Base-by-base conservation (phyloP, 2,113 vertebrate genomes). In the Cottus gobio region DNA sequence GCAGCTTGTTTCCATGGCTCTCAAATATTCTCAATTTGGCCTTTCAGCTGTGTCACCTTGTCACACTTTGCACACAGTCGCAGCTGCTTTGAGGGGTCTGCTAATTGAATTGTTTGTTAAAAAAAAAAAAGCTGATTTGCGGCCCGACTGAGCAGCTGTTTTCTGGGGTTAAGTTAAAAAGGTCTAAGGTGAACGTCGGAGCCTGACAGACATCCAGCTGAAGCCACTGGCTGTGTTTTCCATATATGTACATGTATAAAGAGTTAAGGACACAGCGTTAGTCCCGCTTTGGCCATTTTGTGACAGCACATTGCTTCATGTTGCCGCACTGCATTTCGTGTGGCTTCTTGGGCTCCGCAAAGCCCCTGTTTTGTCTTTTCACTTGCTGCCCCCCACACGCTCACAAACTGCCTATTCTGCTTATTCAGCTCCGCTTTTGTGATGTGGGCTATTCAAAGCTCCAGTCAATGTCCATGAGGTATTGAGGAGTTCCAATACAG, bases 341-440 rank as follows among this genome's bases (percentile, higher is more conserved):
- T 85, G 75, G 73, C 76, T 75, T 79, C 69, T 61, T 56, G 3
- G 79, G 77, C 75, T 71, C 88, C 66, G 80, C 80, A 86, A 85
- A 89, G 75, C 75, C 81, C 62, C 57, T 77, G 52, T 83, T 87
- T 77, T 83, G 69, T 88, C 75, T 77, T 75, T 89, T 74, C 76
- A 79, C 67, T 62, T 24, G 36, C 72, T 90, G 85, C 75, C 85
- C 87, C 83, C 87, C 82, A 69, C 86, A 87, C 64, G 80, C 81
- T 68, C 79, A 57, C 85, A 90, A 86, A 88, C 89, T 82, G 67
- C 86, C 86, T 71, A 85, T 85, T 91, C 87, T 90, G 90, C 91
- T 82, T 88, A 84, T 91, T 94, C 90, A 89, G 75, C 90, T 76
- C 76, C 48, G 80, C 89, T 85, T 92, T 93, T 92, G 86, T 91